Conservation (phyloP, 2,113 vertebrate genomes). For the Istiophorus platypterus region DNA sequence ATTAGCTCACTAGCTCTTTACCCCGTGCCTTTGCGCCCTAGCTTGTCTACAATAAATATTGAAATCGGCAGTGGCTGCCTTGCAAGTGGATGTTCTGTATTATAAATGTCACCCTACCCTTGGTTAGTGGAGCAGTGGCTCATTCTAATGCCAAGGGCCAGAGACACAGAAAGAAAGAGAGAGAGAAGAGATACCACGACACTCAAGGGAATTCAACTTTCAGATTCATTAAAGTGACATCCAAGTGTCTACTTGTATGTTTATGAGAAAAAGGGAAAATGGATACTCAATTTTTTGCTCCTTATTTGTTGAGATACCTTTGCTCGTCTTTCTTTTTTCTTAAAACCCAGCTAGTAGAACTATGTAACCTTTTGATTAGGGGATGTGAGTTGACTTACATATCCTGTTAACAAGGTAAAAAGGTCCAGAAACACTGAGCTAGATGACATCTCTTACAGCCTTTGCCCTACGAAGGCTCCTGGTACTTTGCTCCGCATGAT, state of each 20-base stretch:
- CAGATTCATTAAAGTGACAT: slow-evolving; percentile 55
- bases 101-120: slow-evolving; percentile 63
- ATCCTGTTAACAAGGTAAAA: slow-evolving; percentile 4
- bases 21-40: slow-evolving; percentile 31
- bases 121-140: slow-evolving; percentile 35
- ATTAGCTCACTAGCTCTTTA: slow-evolving; percentile 60
- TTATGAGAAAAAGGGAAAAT: slow-evolving; percentile 37
- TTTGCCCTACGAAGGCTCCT: not conserved
- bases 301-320: not conserved
- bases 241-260: slow-evolving; percentile 33
- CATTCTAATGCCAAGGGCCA: slow-evolving; percentile 42
- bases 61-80: slow-evolving; percentile 50
- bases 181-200: not conserved
- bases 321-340: not conserved
- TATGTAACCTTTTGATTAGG: not conserved
- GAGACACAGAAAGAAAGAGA: slow-evolving; percentile 22
- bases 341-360: not conserved
- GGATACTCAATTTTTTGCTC: not conserved
- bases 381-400: not conserved
- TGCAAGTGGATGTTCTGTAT: slow-evolving; percentile 67
- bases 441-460: not conserved
- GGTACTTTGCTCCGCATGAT: not conserved
- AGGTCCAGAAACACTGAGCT: not conserved
- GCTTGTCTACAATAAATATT: slow-evolving; percentile 68
- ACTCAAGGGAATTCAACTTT: slow-evolving; percentile 35